Conservation (phyloP, 2,113 vertebrate genomes). For the Siphamia tubifer region DNA sequence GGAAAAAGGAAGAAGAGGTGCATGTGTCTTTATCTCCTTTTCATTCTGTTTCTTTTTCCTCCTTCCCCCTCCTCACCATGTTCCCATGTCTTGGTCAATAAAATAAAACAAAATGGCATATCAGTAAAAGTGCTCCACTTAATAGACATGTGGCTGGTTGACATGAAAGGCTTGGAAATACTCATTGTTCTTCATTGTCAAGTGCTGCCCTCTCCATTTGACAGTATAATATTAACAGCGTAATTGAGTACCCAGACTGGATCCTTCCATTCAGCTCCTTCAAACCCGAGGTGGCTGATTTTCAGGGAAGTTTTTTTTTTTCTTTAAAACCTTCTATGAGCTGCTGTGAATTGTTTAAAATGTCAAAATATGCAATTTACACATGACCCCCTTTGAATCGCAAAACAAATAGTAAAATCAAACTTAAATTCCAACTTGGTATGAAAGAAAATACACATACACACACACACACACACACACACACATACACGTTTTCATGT, state of each 20-base stretch:
- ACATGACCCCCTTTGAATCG: slow-evolving; percentile 49
- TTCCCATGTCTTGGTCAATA: slow-evolving; percentile 22
- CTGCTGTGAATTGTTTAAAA: slow-evolving; percentile 57
- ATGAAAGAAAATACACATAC: neutral
- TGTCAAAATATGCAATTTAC: slow-evolving; percentile 68
- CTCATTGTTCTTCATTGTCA: slow-evolving; percentile 61
- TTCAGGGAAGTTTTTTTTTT: slow-evolving; percentile 27
- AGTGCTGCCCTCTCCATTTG: slow-evolving; percentile 49
- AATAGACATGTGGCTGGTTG: slow-evolving; percentile 10
- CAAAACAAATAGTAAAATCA: slow-evolving; percentile 32
- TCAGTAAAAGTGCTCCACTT: slow-evolving; percentile 33
- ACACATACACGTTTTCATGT: too few species aligned
- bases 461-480: too few species aligned
- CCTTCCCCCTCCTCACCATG: slow-evolving; percentile 13
- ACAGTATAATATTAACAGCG: slow-evolving; percentile 57
- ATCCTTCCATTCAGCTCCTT: slow-evolving; percentile 28
- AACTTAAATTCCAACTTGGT: neutral
- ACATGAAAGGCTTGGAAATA: slow-evolving; percentile 51
- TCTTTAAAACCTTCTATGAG: slow-evolving; percentile 34
- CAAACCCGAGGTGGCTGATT: slow-evolving; percentile 30
- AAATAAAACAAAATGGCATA: slow-evolving; percentile 25
- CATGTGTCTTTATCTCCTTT: neutral
- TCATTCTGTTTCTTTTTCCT: neutral
- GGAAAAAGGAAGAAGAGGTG: neutral
- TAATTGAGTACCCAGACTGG: slow-evolving; percentile 28